Conservation (phyloP, 2,113 vertebrate species). For the Mus musculus region GRCm39 chr10:9462001-9462500, state of each 20-base stretch:
- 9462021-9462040: slow-evolving; percentile 72
- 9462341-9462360: background rate
- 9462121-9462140: slow-evolving; percentile 76
- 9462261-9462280: slow-evolving; percentile 72
- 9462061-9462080: slow-evolving; percentile 78
- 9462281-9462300: slow-evolving; percentile 78
- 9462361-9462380: background rate
- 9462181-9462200: slow-evolving; percentile 66
- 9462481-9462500: slow-evolving; percentile 35
- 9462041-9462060: slow-evolving; percentile 69
- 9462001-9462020: background rate
- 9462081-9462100: slow-evolving; percentile 78
- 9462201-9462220: slow-evolving; percentile 83
- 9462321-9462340: slow-evolving; percentile 79
- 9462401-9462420: background rate
- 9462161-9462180: slow-evolving; percentile 80
- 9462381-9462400: background rate
- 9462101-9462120: slow-evolving; percentile 81
- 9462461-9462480: background rate
- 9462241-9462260: slow-evolving; percentile 80
- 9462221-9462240: slow-evolving; percentile 75
- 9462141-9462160: slow-evolving; percentile 80
- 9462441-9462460: background rate
- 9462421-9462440: background rate
- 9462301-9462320: slow-evolving; percentile 79